A percentile compares a stretch with the other conserved stretches of the same genome.
Conservation (phyloP, 2,113 vertebrate genomes). For the Vicugna pacos region DNA sequence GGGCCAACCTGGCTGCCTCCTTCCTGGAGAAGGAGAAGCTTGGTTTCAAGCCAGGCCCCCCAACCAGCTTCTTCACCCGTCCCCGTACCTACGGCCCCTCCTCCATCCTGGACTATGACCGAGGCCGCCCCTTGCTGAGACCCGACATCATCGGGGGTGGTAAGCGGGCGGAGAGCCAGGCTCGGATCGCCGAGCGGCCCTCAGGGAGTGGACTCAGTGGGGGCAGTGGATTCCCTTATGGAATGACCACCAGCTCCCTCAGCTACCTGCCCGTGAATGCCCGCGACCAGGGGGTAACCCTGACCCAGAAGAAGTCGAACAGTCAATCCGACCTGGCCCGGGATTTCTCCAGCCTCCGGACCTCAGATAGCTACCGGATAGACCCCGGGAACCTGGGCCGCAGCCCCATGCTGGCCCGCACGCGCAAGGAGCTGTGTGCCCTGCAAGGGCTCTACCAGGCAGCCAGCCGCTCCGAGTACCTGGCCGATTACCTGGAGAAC, state of each 20-base stretch:
- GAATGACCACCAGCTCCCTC: conserved; percentile 85
- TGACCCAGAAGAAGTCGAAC: conserved; percentile 92
- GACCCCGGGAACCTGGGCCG: conserved; percentile 57
- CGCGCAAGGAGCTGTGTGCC: conserved; percentile 77
- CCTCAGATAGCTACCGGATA: conserved; percentile 84
- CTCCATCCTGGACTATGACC: conserved; percentile 87
- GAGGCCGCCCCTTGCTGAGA: conserved; percentile 89
- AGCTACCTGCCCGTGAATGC: conserved; percentile 84
- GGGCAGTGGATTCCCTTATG: conserved; percentile 78
- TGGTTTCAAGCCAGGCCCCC: conserved; percentile 87
- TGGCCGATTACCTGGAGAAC: conserved; percentile 84
- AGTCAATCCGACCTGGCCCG: conserved; percentile 95
- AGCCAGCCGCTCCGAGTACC: conserved; percentile 77
- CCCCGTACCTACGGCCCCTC: conserved; percentile 86
- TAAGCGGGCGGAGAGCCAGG: conserved; percentile 91
- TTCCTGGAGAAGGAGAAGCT: conserved; percentile 92
- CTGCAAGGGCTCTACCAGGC: conserved; percentile 86
- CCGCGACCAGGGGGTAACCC: conserved; percentile 79
- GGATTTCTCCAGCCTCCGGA: conserved; percentile 91
- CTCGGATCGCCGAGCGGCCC: conserved; percentile 86
- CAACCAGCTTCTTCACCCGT: conserved; percentile 89
- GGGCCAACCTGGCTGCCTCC: conserved; percentile 88
- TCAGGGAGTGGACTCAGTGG: conserved; percentile 87
- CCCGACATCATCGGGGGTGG: conserved; percentile 87
- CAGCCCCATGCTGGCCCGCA: conserved; percentile 68